Evolutionary conservation across 64 coral and sea anemone genomes (phyloP).

Genomic region (Pocillopora verrucosa): DNA sequence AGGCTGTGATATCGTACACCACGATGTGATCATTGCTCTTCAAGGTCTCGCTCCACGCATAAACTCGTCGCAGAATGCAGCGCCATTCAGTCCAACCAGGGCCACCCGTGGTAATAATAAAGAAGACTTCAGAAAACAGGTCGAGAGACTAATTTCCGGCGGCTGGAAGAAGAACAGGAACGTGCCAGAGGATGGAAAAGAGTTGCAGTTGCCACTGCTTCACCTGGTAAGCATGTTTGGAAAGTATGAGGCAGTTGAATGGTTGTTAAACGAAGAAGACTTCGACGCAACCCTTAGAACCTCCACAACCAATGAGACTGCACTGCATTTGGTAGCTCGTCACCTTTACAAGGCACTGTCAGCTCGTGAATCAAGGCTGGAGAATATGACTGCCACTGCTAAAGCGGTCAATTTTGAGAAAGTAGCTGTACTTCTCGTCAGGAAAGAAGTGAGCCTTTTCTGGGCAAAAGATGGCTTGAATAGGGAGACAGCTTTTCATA

Average conservation of each 20-base stretch:
- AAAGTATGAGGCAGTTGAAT: slow-evolving; percentile 24
- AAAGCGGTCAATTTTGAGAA: slow-evolving; percentile 12
- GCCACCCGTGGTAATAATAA: slow-evolving; percentile 31
- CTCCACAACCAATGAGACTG: neutral
- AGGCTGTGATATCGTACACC: neutral
- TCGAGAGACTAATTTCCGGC: neutral
- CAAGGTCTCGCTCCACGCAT: neutral
- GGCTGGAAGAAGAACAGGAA: slow-evolving; percentile 7
- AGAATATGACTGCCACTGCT: slow-evolving; percentile 22
- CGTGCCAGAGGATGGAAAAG: slow-evolving; percentile 4
- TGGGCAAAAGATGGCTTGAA: slow-evolving; percentile 17
- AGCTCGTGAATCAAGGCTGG: neutral
- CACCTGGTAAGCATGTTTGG: slow-evolving; percentile 55
- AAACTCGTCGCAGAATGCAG: neutral
- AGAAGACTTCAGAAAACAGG: slow-evolving; percentile 31
- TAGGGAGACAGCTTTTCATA: slow-evolving; percentile 12
- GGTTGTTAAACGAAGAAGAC: slow-evolving; percentile 6
- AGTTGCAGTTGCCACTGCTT: slow-evolving; percentile 26
- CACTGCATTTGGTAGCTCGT: slow-evolving; percentile 25
- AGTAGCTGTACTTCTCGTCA: neutral
- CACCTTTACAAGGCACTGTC: slow-evolving; percentile 15
- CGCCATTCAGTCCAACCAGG: neutral
- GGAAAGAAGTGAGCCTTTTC: slow-evolving; percentile 22
- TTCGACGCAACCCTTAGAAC: neutral
- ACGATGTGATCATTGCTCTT: slow-evolving; percentile 8